phyloP scores from a whole-genome alignment of 2,797 vertebrate genomes.

The Euphonia xanthogaster region DNA sequence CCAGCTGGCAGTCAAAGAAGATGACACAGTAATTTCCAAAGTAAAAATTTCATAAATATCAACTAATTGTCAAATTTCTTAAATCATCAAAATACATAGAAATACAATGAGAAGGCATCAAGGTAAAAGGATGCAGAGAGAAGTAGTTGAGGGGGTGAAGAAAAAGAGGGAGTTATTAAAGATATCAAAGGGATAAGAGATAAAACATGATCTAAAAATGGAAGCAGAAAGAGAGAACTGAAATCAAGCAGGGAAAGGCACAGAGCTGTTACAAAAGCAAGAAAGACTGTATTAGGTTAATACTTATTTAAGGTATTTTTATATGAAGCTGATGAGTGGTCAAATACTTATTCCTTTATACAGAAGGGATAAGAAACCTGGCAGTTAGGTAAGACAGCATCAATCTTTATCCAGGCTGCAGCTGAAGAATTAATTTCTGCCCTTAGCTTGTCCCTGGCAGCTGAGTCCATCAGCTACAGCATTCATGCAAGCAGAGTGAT shows the following conservation, averaged over 20 bases:
- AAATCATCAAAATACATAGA: not conserved
- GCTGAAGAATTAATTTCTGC: not conserved
- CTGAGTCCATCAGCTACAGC: not conserved
- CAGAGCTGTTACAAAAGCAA: constrained; percentile 7
- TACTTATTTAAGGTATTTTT: constrained; percentile 12
- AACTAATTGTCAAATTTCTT: not conserved
- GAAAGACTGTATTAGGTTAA: constrained; percentile 24
- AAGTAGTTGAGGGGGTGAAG: not conserved
- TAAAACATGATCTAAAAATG: constrained; percentile 49
- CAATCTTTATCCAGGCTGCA: constrained; percentile 19
- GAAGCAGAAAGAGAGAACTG: not conserved
- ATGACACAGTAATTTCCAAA: not conserved
- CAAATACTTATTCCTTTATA: constrained; percentile 13
- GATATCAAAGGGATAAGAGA: constrained; percentile 34
- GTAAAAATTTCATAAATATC: not conserved
- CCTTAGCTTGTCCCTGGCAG: constrained; percentile 5
- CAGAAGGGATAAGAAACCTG: not conserved
- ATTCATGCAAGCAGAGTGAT: not conserved
- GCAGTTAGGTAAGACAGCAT: not conserved
- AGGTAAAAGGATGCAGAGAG: not conserved
- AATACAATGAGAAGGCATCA: not conserved
- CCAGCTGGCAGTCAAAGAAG: not conserved
- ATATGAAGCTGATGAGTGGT: not conserved
- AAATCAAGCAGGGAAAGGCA: constrained; percentile 40
- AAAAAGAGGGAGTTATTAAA: constrained; percentile 29